Base-by-base conservation (phyloP, 35 echinoderm and acorn worm genomes). In the Heliocidaris tuberculata region DNA sequence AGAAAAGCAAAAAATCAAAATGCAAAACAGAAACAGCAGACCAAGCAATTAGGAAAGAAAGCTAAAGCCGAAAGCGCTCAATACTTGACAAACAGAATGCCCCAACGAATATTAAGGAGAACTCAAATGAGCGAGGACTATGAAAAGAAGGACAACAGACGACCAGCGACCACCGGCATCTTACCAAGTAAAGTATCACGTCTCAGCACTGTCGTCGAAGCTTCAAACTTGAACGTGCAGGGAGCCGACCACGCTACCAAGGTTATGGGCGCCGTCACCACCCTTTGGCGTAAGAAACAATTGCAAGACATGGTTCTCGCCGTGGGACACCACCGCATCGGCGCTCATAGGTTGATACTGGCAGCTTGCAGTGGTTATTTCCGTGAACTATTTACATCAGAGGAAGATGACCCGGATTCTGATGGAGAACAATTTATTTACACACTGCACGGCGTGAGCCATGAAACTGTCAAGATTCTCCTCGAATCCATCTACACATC, bases 401-500 rank as follows among this genome's bases (percentile, higher is more conserved):
- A 97, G 50, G 96, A 95, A 59, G 95, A 93, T 31, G 92, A 94
- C 2, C 91, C 91, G 27, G 94, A 97, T 29, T 52, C 49, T 9
- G 96, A 97, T 31, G 96, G 94, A 15, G 95, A 96, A 30, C 86
- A 93, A 27, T 97, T 99, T 71, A 94, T 97, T 8, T 99, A 97
- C 78, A 97, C 91, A 11, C 90, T 99, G 4, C 97, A 99, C 86
- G 98, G 98, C 56, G 95, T 99, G 59, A 93, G 94, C 48, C 94
- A 96, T 35, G 95, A 97, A 21, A 96, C 96, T 6, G 31, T 99
- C 11, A 96, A 96, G 27, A 91, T 96, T 31, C 88, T 99, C 11
- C 95, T 99, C 7, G 97, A 99, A 47, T 97, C 96, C 2, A 97
- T 99, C 96, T 99, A 99, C 90, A 99, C 97, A 0, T 95, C 95